A percentile compares a stretch with the other conserved stretches of the same genome.
These are phyloP conservation scores for Drosophila mojavensis DNA, from an alignment of 1,140 invertebrate genomes.

Conservation along the genomic window DNA sequence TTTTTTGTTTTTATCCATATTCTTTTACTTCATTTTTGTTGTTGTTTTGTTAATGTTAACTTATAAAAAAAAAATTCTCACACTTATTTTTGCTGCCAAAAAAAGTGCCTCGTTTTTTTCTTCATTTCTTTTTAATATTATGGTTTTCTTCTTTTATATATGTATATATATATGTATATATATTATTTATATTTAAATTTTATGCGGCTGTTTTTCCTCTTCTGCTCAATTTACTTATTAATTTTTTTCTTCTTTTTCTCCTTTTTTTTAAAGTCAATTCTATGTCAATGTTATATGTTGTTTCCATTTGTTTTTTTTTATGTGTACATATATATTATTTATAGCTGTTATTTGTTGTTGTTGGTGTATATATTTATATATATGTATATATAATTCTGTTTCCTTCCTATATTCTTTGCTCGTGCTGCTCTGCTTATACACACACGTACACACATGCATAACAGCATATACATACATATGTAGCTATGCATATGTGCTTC, in stretches of 20 bases:
- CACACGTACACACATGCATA: background rate
- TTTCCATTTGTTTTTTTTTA: slow-evolving; percentile 17
- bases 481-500: too few relatives aligned
- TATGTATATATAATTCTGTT: slow-evolving; percentile 12
- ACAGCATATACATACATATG: too few relatives aligned
- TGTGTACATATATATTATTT: slow-evolving; percentile 63
- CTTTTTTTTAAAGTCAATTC: slow-evolving; percentile 14
- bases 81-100: slow-evolving; percentile 10
- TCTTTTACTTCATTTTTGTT: slow-evolving; percentile 38
- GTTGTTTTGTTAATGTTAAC: slow-evolving; percentile 43
- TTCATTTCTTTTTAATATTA: slow-evolving; percentile 3
- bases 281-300: slow-evolving; percentile 40
- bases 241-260: slow-evolving; percentile 1
- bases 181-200: slow-evolving; percentile 22
- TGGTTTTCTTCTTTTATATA: background rate
- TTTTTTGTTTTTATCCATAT: background rate
- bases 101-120: slow-evolving; percentile 48
- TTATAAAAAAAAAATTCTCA: slow-evolving; percentile 72
- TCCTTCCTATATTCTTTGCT: background rate
- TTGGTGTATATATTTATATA: background rate
- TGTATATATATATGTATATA: background rate
- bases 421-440: slow-evolving; percentile 28
- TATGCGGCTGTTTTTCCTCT: background rate
- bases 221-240: background rate
- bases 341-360: slow-evolving; percentile 31